Evolutionary conservation across 2,113 vertebrate genomes (phyloP), one percentile per base, ranked within the genome.

Genomic region (Laterallus jamaicensis): DNA sequence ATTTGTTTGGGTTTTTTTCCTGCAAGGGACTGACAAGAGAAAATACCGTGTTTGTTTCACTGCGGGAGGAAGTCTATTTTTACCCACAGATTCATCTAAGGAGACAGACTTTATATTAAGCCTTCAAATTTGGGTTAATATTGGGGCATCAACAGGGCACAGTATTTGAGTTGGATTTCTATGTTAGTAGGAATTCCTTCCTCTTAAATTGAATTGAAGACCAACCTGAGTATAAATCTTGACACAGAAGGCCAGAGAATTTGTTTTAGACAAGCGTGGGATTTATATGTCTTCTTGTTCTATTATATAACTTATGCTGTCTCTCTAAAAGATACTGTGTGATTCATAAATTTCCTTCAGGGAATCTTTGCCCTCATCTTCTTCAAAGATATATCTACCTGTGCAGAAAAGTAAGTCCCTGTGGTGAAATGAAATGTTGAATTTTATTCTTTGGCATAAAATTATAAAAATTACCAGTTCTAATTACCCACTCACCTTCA

Each of bases 341-440:
- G 29, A 85, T 75, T 96, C 73, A 54, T 82, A 80, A 58, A 94
- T 88, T 95, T 96, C 37, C 59, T 95, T 95, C 70, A 77, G 70
- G 91, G 73, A 95, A 92, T 90, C 56, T 75, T 90, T 94, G 58
- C 35, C 64, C 40, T 96, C 87, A 82, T 86, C 75, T 78, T 71
- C 52, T 91, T 95, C 95, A 88, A 95, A 95, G 69, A 86, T 35
- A 42, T 84, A 74, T 82, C 73, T 92, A 37, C 93, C 52, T 85
- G 6, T 86, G 55, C 18, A 63, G 59, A 63, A 73, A 37, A 20
- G 19, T 63, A 93, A 95, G 87, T 93, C 12, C 12, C 37, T 10
- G 59, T 64, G 28, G 19, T 82, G 47, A 52, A 92, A 93, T 70
- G 55, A 73, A 50, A 37, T 69, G 16, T 73, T 92, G 59, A 62